phyloP scores from a whole-genome alignment of 92 coral and sea anemone genomes.

The Plumapathes pennacea region DNA sequence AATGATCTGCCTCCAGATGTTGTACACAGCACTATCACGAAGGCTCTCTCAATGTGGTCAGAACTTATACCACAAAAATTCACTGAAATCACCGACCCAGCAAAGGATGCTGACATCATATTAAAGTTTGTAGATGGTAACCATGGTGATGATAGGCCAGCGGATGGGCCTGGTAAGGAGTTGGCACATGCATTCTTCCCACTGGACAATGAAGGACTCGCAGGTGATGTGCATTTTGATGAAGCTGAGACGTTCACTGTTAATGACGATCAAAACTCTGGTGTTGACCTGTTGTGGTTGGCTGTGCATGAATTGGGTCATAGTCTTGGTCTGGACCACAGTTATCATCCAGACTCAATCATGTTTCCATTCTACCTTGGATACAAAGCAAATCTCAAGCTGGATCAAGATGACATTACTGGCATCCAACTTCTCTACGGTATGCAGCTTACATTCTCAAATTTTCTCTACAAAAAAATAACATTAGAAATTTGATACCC shows the following conservation, averaged over 20 bases:
- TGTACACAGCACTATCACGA: conserved; percentile 40
- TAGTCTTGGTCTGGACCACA: conserved; percentile 71
- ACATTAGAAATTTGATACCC: too few relatives aligned
- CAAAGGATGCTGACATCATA: conserved; percentile 20
- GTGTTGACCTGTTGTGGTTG: conserved; percentile 66
- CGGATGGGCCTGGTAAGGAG: conserved; percentile 54
- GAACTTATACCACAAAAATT: conserved; percentile 29
- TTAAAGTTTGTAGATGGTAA: conserved; percentile 34
- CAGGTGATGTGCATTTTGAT: conserved; percentile 75
- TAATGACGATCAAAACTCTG: not conserved
- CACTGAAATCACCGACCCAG: conserved; percentile 32
- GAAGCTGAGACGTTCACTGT: conserved; percentile 65
- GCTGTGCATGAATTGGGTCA: conserved; percentile 77
- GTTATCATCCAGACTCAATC: conserved; percentile 41
- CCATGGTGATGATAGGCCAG: conserved; percentile 55
- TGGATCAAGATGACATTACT: conserved; percentile 55
- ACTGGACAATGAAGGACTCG: conserved; percentile 42
- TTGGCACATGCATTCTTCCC: conserved; percentile 67
- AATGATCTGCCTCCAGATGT: conserved; percentile 46
- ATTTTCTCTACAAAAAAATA: too few relatives aligned
- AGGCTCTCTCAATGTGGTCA: conserved; percentile 56
- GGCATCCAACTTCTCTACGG: conserved; percentile 72
- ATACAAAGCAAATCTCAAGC: conserved; percentile 10
- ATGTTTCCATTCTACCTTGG: conserved; percentile 77
- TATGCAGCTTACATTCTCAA: too few relatives aligned